Percentiles rank a stretch among this genome's conserved stretches.
phyloP scores from a whole-genome alignment of 2,797 vertebrate genomes.

The Meriones psammophilus region DNA sequence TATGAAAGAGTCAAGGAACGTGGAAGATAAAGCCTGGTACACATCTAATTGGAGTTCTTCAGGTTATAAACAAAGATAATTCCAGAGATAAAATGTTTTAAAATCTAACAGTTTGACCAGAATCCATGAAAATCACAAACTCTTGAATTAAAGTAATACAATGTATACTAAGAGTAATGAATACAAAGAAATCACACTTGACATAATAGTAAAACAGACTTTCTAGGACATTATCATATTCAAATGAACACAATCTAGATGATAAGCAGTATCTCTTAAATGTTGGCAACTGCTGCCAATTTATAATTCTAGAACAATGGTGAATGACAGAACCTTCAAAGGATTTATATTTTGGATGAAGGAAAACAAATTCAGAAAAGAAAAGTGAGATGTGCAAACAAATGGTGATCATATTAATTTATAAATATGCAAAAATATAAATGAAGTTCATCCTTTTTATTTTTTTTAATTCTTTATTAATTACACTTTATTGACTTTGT shows the following conservation, averaged over 20 bases:
- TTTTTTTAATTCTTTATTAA: too few species aligned
- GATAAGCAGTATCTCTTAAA: constrained; percentile 27
- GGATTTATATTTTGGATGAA: constrained; percentile 38
- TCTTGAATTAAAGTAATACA: constrained; percentile 5
- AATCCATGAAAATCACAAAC: background rate
- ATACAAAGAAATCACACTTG: background rate
- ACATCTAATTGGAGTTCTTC: background rate
- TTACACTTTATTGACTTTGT: too few species aligned
- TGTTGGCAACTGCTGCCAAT: background rate
- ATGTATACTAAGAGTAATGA: background rate
- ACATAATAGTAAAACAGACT: background rate
- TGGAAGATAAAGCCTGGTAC: background rate
- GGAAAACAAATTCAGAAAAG: constrained; percentile 16
- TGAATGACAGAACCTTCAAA: background rate
- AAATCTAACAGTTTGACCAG: background rate
- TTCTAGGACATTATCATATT: background rate
- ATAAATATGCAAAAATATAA: background rate
- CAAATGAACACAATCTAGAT: background rate
- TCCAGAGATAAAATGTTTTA: background rate
- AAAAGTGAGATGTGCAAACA: constrained; percentile 16
- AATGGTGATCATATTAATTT: background rate
- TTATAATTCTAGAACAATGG: background rate
- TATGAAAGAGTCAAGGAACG: background rate
- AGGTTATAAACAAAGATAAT: background rate
- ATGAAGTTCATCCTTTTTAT: background rate